phyloP scores from a whole-genome alignment of 2,113 vertebrate species.

The Pandion haliaetus region DNA sequence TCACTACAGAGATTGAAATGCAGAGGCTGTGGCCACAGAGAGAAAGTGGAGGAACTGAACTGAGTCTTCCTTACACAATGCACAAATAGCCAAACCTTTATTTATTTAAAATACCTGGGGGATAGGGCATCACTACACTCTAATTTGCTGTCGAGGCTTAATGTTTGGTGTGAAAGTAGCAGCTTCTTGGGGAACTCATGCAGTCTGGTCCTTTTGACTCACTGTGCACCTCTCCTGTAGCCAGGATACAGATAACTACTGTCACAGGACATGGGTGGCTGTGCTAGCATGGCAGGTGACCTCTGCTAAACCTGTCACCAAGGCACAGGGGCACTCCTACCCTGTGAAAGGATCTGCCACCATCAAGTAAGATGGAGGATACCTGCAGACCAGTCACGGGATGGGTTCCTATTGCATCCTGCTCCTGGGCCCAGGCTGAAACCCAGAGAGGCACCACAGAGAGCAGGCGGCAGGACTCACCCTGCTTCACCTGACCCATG shows the following conservation, averaged over 20 bases:
- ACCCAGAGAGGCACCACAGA: accelerated
- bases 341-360: background rate
- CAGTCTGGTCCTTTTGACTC: background rate
- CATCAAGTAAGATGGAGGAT: background rate
- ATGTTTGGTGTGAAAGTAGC: background rate
- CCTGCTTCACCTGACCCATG: background rate
- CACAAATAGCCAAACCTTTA: background rate
- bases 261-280: background rate
- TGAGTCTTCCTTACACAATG: background rate
- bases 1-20: background rate
- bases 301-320: background rate
- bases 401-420: background rate
- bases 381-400: accelerated
- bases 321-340: background rate
- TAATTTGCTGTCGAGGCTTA: background rate
- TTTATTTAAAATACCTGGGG: background rate
- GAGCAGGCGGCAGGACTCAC: background rate
- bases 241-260: background rate
- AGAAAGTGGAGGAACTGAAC: background rate
- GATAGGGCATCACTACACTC: background rate
- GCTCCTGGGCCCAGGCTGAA: background rate
- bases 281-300: background rate
- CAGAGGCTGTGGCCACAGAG: background rate
- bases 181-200: background rate
- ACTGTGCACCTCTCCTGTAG: background rate